phyloP scores from a whole-genome alignment of 2,888 invertebrate genomes.

The Hofmannophila pseudospretella region DNA sequence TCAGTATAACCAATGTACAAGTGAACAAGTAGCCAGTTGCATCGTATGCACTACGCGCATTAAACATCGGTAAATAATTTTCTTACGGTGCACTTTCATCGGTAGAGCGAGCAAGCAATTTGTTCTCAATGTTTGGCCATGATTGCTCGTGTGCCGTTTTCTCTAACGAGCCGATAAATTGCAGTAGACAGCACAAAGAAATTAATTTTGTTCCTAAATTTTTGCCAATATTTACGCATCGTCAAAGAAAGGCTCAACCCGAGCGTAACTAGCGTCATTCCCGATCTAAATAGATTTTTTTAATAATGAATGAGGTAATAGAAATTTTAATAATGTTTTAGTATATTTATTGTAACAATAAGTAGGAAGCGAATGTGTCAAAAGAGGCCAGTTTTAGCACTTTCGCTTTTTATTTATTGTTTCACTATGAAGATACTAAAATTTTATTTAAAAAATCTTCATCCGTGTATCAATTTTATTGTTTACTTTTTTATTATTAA shows the following conservation, averaged over 20 bases:
- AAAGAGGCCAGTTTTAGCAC: too few relatives aligned
- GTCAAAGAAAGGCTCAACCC: not conserved
- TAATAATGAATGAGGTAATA: too few relatives aligned
- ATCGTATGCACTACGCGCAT: slow-evolving; percentile 26
- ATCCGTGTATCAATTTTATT: too few relatives aligned
- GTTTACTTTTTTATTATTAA: too few relatives aligned
- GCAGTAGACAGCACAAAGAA: not conserved
- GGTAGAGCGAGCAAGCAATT: slow-evolving; percentile 57
- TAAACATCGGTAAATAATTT: slow-evolving; percentile 39
- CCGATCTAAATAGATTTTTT: too few relatives aligned
- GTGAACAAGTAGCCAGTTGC: slow-evolving; percentile 11
- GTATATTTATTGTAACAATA: too few relatives aligned
- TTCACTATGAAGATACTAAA: too few relatives aligned
- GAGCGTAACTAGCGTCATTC: too few relatives aligned
- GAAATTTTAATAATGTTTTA: too few relatives aligned
- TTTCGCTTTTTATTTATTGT: too few relatives aligned
- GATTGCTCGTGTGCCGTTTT: slow-evolving; percentile 39
- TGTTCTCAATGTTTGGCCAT: slow-evolving; percentile 51
- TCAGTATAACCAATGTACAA: not conserved
- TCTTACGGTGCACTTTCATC: slow-evolving; percentile 48
- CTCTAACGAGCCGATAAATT: slow-evolving; percentile 45
- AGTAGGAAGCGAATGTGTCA: too few relatives aligned
- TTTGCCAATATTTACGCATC: not conserved
- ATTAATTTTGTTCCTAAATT: not conserved
- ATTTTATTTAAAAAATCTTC: too few relatives aligned